These are phyloP conservation scores for Leptinotarsa tumamoca DNA, from an alignment of 2,888 invertebrate species.

Conservation along the genomic window DNA sequence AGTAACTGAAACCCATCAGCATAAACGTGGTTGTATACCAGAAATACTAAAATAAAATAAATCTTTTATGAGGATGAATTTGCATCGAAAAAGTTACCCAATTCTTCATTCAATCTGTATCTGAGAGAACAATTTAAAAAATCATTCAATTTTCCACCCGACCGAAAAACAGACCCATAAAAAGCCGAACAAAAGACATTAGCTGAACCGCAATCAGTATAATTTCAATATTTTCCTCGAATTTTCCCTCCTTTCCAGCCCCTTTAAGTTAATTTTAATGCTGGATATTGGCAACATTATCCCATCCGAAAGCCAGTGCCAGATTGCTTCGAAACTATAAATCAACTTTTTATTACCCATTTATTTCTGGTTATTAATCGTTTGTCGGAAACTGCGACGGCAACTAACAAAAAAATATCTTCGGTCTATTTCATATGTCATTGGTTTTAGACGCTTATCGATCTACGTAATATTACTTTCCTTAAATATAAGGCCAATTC, in stretches of 20 bases:
- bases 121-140: constrained; percentile 54
- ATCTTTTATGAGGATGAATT: constrained; percentile 19
- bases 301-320: constrained; percentile 49
- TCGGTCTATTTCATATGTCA: constrained; percentile 57
- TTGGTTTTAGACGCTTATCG: constrained; percentile 52
- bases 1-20: no score
- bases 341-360: constrained; percentile 66
- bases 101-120: constrained; percentile 48
- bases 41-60: constrained; percentile 13
- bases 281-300: constrained; percentile 61
- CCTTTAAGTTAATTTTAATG: constrained; percentile 63
- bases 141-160: constrained; percentile 60
- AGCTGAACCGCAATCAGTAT: constrained; percentile 55
- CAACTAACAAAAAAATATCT: constrained; percentile 59
- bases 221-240: constrained; percentile 61
- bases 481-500: background rate
- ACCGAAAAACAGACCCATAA: constrained; percentile 57
- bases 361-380: constrained; percentile 65
- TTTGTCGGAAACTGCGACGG: constrained; percentile 61
- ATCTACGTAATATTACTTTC: constrained; percentile 27
- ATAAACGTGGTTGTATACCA: background rate
- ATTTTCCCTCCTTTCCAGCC: constrained; percentile 48
- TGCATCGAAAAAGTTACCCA: constrained; percentile 36
- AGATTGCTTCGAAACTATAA: constrained; percentile 62
- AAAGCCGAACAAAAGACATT: constrained; percentile 50